Percentiles rank a stretch among this genome's conserved stretches.
phyloP scores from a whole-genome alignment of 2,888 invertebrate genomes.

The Adineta ricciae region DNA sequence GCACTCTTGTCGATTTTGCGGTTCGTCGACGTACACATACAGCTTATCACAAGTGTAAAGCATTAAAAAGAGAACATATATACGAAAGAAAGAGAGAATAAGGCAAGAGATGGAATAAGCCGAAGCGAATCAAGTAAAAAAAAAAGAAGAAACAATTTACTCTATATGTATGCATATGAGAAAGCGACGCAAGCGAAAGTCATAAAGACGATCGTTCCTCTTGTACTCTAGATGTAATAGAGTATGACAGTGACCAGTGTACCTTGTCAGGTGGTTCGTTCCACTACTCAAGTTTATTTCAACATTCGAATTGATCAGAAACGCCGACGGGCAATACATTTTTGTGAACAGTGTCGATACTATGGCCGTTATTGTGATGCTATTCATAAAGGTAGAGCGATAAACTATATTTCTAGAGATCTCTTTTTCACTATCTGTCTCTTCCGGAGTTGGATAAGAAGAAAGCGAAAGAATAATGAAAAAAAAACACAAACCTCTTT shows the following conservation, averaged over 20 bases:
- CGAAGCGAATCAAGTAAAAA: neutral
- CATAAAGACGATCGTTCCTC: neutral
- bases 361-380: conserved; percentile 17
- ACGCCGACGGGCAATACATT: conserved; percentile 17
- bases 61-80: neutral
- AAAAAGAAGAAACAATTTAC: neutral
- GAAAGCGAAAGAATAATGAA: neutral
- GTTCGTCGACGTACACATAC: neutral
- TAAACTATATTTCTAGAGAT: neutral
- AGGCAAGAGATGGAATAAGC: neutral
- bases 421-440: conserved; percentile 4
- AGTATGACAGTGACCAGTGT: conserved; percentile 14
- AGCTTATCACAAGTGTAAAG: conserved; percentile 13
- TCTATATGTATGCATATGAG: neutral
- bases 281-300: conserved; percentile 9
- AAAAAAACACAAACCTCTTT: neutral
- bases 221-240: neutral
- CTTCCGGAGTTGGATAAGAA: neutral
- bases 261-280: conserved; percentile 1
- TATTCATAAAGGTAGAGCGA: conserved; percentile 18
- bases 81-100: neutral
- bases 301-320: conserved; percentile 18
- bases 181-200: neutral
- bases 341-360: conserved; percentile 22
- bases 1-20: conserved; percentile 13